Conservation (phyloP, 2,888 invertebrate genomes). For the Odontothrips loti region DNA sequence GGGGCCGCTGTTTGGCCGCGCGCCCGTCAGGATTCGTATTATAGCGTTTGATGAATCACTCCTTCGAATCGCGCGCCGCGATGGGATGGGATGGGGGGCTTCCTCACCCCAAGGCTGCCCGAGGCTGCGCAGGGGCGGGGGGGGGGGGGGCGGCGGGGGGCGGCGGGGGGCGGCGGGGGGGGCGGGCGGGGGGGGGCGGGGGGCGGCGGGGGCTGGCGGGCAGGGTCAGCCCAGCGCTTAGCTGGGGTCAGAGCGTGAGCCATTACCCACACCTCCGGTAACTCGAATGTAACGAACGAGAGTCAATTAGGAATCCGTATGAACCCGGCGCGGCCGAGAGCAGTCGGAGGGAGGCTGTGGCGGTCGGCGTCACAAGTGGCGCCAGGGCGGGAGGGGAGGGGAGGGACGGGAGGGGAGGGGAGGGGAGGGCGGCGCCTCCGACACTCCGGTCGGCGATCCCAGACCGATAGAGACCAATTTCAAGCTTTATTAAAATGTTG, state of each 20-base stretch:
- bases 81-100: background rate
- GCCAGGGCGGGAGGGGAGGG: too few relatives aligned
- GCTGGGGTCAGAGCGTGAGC: background rate
- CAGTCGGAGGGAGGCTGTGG: background rate
- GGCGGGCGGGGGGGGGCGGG: too few relatives aligned
- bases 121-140: background rate
- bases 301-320: too few relatives aligned
- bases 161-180: too few relatives aligned
- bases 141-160: too few relatives aligned
- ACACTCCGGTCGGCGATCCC: background rate
- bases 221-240: background rate
- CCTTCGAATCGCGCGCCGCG: background rate
- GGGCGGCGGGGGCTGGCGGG: too few relatives aligned
- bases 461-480: background rate
- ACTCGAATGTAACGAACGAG: too few relatives aligned
- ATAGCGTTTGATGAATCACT: constrained; percentile 6
- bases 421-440: background rate
- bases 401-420: too few relatives aligned
- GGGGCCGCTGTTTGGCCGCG: background rate
- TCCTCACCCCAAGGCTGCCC: background rate
- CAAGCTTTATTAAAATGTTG: background rate
- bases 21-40: background rate
- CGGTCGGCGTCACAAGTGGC: background rate
- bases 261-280: too few relatives aligned
- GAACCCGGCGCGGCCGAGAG: background rate